phyloP scores from a whole-genome alignment of 37 sponge, comb jelly and placozoan species.

The Crambe crambe region DNA sequence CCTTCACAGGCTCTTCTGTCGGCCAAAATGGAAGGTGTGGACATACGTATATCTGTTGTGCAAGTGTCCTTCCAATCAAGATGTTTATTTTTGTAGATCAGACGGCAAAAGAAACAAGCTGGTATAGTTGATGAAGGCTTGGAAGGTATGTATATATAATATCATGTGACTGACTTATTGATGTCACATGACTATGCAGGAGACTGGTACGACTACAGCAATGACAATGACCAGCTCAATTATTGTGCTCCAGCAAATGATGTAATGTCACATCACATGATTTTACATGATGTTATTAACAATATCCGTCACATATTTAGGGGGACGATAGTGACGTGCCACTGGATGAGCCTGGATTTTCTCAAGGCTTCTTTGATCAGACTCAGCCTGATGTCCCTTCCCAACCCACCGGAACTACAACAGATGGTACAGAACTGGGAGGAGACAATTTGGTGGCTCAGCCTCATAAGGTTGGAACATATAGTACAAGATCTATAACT shows the following conservation, averaged over 20 bases:
- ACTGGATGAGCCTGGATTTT: neutral
- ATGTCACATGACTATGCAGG: conserved; percentile 7
- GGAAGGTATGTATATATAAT: neutral
- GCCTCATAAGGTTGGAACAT: conserved; percentile 43
- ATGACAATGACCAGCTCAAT: conserved; percentile 69
- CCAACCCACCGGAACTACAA: neutral
- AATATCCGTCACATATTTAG: neutral
- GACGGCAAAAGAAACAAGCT: neutral
- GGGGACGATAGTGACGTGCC: neutral
- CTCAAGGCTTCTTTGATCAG: neutral
- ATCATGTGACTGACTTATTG: neutral
- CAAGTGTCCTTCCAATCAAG: neutral
- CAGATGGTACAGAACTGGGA: neutral
- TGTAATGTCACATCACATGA: no score
- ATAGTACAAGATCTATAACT: neutral
- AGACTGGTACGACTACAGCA: conserved; percentile 75
- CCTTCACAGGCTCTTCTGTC: conserved; percentile 47
- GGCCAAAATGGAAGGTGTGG: conserved; percentile 60
- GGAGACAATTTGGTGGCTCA: conserved; percentile 60
- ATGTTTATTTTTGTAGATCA: neutral
- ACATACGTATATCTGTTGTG: neutral
- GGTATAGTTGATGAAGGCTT: neutral
- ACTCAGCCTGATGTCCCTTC: neutral
- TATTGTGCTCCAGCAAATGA: conserved; percentile 50
- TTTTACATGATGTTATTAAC: no score